Base-by-base conservation (phyloP, 1,140 invertebrate species). In the Tetramorium parvispinum region DNA sequence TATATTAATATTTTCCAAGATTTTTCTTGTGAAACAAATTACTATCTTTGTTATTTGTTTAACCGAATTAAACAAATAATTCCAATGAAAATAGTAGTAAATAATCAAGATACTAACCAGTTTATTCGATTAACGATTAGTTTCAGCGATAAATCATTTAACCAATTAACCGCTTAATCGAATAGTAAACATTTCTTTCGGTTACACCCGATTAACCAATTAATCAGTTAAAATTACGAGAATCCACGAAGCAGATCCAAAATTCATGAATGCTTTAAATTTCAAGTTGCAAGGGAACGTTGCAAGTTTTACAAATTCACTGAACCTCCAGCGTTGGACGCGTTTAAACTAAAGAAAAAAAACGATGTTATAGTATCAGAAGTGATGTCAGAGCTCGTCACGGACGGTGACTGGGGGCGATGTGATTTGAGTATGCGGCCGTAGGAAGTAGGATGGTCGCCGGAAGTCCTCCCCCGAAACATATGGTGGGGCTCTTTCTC, bases 371-470 rank as follows among this genome's bases (percentile, higher is more conserved):
- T 32, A 3, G 13, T 57, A 86, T 81, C 53, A 16, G 24, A 21
- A 27, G 66, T 71, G 73, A 76, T 21, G 85, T 70, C 77, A 59
- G 59, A 63, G 75, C 70, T 53, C 85, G 82, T 89, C 86, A 88
- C 81, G 88, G 85, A 75, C 66, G 83, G 65, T 86, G 92, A 88
- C 76, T 81, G 87, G 89, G 89, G 89, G 79, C 78, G 66, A 78
- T 24, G 85, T 68, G 87, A 86, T 87, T 89, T 63, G 75, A 75
- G 88, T 53, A 78, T 79, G 87, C 73, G 86, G 83, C 40, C 79
- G 83, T 91, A 91, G 93, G 93, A 94, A 92, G 91, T 94, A 93
- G 93, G 93, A 93, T 93, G 91, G 93, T 87, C 93, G 91, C 73
- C 91, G 93, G 94, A 94, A 94, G 90, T 90, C 55, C 86, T 90